These are phyloP conservation scores for Colossoma macropomum DNA, from an alignment of 2,113 vertebrate species.

Conservation along the genomic window DNA sequence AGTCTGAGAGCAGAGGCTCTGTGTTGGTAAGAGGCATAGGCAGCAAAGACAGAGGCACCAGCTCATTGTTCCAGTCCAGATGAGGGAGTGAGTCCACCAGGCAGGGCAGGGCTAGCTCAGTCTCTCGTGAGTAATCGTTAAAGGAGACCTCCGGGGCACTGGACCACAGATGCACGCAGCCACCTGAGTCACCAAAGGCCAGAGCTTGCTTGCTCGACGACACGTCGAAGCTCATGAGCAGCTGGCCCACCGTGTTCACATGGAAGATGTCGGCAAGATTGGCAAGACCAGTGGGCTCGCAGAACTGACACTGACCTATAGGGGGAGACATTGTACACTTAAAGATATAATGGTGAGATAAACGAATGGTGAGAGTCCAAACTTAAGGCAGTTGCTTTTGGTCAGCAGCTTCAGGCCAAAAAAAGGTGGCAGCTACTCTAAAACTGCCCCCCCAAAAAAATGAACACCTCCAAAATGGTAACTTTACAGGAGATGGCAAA, in stretches of 20 bases:
- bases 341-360: neutral
- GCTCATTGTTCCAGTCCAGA: slow-evolving; percentile 95
- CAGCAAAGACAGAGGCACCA: slow-evolving; percentile 92
- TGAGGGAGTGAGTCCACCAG: slow-evolving; percentile 92
- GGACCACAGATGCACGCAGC: slow-evolving; percentile 94
- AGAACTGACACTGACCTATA: slow-evolving; percentile 96
- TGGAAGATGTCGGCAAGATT: slow-evolving; percentile 94
- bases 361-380: too few relatives aligned
- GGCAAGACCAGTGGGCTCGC: slow-evolving; percentile 95
- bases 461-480: too few relatives aligned
- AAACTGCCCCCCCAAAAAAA: too few relatives aligned
- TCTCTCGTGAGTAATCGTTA: slow-evolving; percentile 94
- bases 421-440: neutral
- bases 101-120: slow-evolving; percentile 92
- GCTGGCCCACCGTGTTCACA: slow-evolving; percentile 93
- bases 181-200: slow-evolving; percentile 95
- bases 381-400: too few relatives aligned
- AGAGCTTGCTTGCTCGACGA: slow-evolving; percentile 94
- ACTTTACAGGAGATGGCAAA: too few relatives aligned
- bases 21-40: slow-evolving; percentile 88
- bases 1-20: slow-evolving; percentile 90
- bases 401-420: neutral
- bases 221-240: slow-evolving; percentile 96
- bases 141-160: slow-evolving; percentile 90
- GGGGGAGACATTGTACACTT: neutral